Percentiles rank a stretch among this genome's conserved stretches.
Evolutionary conservation across 2,113 vertebrate species (phyloP).

Genomic region (Columba livia): DNA sequence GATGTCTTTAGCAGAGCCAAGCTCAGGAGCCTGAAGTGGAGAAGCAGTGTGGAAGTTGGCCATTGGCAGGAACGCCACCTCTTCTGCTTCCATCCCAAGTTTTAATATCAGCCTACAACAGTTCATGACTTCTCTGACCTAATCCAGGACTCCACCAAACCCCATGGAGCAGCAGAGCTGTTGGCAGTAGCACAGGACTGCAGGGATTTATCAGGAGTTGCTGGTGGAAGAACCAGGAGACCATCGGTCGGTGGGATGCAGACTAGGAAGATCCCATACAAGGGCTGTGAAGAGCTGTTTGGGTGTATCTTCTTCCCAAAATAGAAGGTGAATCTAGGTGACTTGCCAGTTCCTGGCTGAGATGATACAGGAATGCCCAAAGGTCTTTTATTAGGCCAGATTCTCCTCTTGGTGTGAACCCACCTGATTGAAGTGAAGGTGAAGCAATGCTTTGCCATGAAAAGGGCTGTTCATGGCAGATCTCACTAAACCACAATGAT

Average conservation of each 20-base stretch:
- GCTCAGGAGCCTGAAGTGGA: not conserved
- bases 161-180: not conserved
- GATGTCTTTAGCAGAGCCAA: not conserved
- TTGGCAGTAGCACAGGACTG: not conserved
- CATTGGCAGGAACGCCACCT: not conserved
- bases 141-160: not conserved
- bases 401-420: not conserved
- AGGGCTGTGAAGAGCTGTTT: not conserved
- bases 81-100: not conserved
- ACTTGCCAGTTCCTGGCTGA: not conserved
- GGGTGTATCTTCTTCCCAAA: not conserved
- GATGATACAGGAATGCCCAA: not conserved
- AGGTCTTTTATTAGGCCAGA: not conserved
- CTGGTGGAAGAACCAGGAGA: not conserved
- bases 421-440: not conserved
- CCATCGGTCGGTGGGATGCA: not conserved
- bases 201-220: not conserved
- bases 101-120: not conserved
- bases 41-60: rapidly evolving
- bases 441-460: not conserved
- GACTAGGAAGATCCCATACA: not conserved
- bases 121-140: not conserved
- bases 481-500: not conserved
- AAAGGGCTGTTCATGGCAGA: not conserved
- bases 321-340: not conserved